These are phyloP conservation scores for Forpus xanthops DNA, from an alignment of 2,797 vertebrate species.

Conservation along the genomic window DNA sequence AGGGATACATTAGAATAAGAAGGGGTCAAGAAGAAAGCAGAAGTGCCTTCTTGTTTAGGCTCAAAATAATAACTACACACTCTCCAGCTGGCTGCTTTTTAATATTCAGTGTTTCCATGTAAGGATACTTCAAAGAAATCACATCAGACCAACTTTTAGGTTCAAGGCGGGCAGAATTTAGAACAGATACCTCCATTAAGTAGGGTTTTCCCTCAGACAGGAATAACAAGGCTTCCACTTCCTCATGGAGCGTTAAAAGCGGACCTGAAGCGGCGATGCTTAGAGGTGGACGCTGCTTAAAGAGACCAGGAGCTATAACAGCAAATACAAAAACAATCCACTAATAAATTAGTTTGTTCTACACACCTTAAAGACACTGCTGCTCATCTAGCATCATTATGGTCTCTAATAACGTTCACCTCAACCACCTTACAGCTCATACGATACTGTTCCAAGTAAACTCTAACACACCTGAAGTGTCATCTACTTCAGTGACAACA, in stretches of 20 bases:
- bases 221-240: conserved; percentile 91
- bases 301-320: conserved; percentile 83
- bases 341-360: conserved; percentile 30
- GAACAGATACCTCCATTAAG: conserved; percentile 87
- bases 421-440: background rate
- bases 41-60: background rate
- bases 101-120: background rate
- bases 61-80: background rate
- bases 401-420: background rate
- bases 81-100: background rate
- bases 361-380: background rate
- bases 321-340: conserved; percentile 48
- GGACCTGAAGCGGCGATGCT: conserved; percentile 76
- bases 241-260: conserved; percentile 86
- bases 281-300: conserved; percentile 79
- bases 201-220: conserved; percentile 93
- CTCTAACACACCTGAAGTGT: background rate
- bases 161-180: background rate
- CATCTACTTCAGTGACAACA: background rate
- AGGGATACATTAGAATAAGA: background rate
- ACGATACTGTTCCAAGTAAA: background rate
- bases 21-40: background rate
- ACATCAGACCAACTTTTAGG: background rate
- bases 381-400: background rate
- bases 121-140: background rate